A percentile compares a stretch with the other conserved stretches of the same genome.
These are phyloP conservation scores for Gonatopus flavifemur DNA, from an alignment of 1,140 invertebrate genomes.

Conservation along the genomic window DNA sequence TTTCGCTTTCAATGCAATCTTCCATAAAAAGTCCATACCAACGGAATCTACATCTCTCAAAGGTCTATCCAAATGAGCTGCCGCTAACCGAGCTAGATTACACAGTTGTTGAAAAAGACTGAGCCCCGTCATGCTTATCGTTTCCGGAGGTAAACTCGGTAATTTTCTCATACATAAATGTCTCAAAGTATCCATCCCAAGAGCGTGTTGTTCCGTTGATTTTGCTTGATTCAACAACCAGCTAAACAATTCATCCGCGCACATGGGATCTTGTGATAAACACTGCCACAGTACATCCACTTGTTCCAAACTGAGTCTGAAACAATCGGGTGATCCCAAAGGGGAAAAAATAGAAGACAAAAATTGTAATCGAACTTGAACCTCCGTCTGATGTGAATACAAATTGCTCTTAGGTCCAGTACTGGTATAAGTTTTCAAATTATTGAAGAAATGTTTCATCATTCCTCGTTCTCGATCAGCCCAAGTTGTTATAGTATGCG, in stretches of 20 bases:
- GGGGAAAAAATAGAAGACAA: slow-evolving; percentile 90
- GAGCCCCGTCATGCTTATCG: slow-evolving; percentile 87
- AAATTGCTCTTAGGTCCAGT: slow-evolving; percentile 54
- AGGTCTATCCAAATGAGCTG: slow-evolving; percentile 62
- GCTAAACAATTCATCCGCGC: slow-evolving; percentile 87
- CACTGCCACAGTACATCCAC: slow-evolving; percentile 89
- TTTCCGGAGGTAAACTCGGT: slow-evolving; percentile 82
- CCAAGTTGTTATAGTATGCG: slow-evolving; percentile 83
- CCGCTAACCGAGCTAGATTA: slow-evolving; percentile 76
- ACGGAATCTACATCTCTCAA: slow-evolving; percentile 59
- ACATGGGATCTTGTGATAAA: slow-evolving; percentile 78
- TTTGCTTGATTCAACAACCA: slow-evolving; percentile 90
- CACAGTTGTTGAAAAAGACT: slow-evolving; percentile 89
- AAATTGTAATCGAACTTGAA: slow-evolving; percentile 89
- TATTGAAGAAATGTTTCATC: slow-evolving; percentile 91
- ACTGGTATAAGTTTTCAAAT: slow-evolving; percentile 69
- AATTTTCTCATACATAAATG: slow-evolving; percentile 89
- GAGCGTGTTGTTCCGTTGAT: slow-evolving; percentile 85
- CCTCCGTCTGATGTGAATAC: slow-evolving; percentile 85
- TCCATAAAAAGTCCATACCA: slow-evolving; percentile 92
- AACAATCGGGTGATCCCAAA: slow-evolving; percentile 83
- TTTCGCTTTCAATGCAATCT: slow-evolving; percentile 83
- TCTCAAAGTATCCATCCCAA: slow-evolving; percentile 82
- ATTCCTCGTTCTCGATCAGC: slow-evolving; percentile 86
- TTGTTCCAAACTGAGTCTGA: slow-evolving; percentile 86